Evolutionary conservation across 2,113 vertebrate species (phyloP).

Genomic region (Saimiri boliviensis): DNA sequence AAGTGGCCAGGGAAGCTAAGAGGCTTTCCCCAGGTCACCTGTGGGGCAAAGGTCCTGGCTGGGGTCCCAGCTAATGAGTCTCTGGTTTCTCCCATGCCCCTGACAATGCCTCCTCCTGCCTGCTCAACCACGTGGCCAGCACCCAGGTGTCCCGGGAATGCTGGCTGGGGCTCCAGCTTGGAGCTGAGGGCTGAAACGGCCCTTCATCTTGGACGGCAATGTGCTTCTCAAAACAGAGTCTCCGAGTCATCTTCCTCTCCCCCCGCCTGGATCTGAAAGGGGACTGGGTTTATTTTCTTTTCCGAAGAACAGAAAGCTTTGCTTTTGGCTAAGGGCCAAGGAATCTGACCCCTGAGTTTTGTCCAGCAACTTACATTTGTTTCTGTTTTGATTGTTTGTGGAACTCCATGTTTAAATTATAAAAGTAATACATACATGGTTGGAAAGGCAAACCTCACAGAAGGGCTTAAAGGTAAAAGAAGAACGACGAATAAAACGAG

Average conservation of each 20-base stretch:
- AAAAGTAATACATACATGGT: accelerated
- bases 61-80: neutral
- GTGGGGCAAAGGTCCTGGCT: neutral
- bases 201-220: accelerated
- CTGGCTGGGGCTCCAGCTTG: no score
- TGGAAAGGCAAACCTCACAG: neutral
- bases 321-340: neutral
- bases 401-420: neutral
- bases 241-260: accelerated
- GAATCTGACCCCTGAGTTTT: no score
- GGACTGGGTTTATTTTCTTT: neutral
- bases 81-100: neutral
- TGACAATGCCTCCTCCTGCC: accelerated
- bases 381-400: neutral
- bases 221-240: accelerated
- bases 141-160: neutral
- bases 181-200: accelerated
- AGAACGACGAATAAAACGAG: accelerated
- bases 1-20: neutral
- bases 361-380: neutral
- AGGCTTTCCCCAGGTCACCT: neutral
- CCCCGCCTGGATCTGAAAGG: neutral
- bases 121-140: neutral
- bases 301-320: neutral
- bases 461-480: neutral